Conservation (phyloP, 2,113 vertebrate genomes). For the Probosciger aterrimus region DNA sequence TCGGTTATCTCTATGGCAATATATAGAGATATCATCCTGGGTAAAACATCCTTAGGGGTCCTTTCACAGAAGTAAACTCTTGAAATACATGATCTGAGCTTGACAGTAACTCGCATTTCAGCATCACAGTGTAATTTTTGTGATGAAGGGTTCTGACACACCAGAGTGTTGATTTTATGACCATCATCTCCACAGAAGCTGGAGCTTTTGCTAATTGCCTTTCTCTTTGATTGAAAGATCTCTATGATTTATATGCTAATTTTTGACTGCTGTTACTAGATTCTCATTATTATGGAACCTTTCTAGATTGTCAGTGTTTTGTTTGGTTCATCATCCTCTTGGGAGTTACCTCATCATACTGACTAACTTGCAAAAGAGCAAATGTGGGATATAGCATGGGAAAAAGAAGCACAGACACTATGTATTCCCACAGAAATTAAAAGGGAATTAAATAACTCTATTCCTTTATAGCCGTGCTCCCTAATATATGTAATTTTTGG, state of each 20-base stretch:
- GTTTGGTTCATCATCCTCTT: conserved; percentile 9
- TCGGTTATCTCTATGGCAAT: not conserved
- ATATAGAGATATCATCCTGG: not conserved
- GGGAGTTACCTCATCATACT: not conserved
- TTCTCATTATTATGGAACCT: conserved; percentile 1
- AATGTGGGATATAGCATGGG: not conserved
- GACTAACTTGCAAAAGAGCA: not conserved
- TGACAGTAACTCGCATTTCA: not conserved
- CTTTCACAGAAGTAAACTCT: not conserved
- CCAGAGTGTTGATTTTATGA: not conserved
- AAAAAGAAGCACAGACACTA: not conserved
- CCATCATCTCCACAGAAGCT: not conserved
- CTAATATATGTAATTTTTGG: not conserved
- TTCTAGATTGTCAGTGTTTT: not conserved
- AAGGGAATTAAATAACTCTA: not conserved
- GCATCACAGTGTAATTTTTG: not conserved
- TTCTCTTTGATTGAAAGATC: not conserved
- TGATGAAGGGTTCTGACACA: not conserved
- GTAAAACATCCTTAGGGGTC: not conserved
- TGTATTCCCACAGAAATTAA: not conserved
- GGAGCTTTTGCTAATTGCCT: not conserved
- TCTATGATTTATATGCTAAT: not conserved
- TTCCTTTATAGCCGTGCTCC: not conserved
- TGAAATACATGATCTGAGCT: not conserved
- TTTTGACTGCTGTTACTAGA: conserved; percentile 46